A percentile compares a stretch with the other conserved stretches of the same genome.
phyloP scores from a whole-genome alignment of 2,113 vertebrate genomes.

The Tupaia tana region DNA sequence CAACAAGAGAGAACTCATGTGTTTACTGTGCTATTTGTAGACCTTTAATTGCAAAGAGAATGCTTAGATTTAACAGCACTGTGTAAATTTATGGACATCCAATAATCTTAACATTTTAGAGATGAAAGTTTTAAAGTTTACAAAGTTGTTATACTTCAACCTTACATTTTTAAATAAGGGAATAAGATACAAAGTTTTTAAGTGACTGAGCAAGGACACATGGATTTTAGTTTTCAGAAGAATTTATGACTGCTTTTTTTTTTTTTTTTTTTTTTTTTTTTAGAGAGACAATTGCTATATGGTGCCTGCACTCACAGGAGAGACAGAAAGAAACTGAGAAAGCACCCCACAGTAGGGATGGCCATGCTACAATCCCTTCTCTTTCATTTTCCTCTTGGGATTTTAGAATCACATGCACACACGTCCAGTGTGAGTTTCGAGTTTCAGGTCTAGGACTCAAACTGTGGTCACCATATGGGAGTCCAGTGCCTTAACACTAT shows the following conservation, averaged over 20 bases:
- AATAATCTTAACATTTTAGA: constrained; percentile 40
- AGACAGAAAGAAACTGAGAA: too few species aligned
- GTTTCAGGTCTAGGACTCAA: too few species aligned
- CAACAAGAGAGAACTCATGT: constrained; percentile 37
- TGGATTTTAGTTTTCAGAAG: neutral
- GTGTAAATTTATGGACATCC: neutral
- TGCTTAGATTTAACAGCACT: neutral
- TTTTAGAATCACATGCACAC: too few species aligned
- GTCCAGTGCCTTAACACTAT: too few species aligned
- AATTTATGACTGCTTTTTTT: neutral
- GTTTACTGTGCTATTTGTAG: constrained; percentile 16
- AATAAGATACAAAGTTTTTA: neutral
- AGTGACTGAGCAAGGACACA: neutral
- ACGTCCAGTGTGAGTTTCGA: too few species aligned
- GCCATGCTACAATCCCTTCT: too few species aligned
- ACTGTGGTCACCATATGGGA: too few species aligned
- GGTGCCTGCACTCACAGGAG: too few species aligned
- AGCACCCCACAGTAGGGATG: too few species aligned
- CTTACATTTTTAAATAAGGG: neutral
- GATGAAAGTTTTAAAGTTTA: constrained; percentile 34
- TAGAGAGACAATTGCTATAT: too few species aligned
- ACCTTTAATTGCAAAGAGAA: constrained; percentile 25
- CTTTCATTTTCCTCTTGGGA: too few species aligned
- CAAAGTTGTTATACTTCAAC: neutral
- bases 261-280: too few species aligned